These are phyloP conservation scores for Cephus nigrinus DNA, from an alignment of 2,888 invertebrate genomes.

Conservation along the genomic window DNA sequence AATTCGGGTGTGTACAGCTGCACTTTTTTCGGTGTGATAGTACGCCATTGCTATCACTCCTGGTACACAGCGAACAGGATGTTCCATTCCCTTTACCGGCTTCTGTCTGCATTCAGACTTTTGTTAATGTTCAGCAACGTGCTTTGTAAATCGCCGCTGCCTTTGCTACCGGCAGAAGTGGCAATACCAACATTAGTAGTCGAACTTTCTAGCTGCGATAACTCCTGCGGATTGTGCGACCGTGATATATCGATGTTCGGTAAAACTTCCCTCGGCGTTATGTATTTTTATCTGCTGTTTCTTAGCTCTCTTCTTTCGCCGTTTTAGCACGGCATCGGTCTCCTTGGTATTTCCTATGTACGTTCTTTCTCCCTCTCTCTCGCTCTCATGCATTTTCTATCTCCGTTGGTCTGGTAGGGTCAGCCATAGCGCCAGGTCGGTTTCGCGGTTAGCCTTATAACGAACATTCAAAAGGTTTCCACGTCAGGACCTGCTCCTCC, in stretches of 20 bases:
- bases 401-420: background rate
- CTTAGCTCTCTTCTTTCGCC: conserved; percentile 16
- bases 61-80: background rate
- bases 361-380: conserved; percentile 14
- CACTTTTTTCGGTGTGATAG: background rate
- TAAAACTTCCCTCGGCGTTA: background rate
- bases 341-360: background rate
- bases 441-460: conserved; percentile 33
- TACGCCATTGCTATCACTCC: background rate
- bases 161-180: background rate
- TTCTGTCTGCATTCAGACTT: background rate
- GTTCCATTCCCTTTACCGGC: background rate
- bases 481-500: conserved; percentile 29
- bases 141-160: background rate
- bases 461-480: conserved; percentile 39
- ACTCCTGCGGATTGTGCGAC: background rate
- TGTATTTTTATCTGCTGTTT: background rate
- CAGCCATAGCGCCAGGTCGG: conserved; percentile 24
- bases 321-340: background rate
- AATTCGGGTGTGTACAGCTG: background rate
- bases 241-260: background rate
- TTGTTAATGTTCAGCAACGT: background rate
- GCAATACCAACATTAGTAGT: background rate
- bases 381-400: conserved; percentile 2
- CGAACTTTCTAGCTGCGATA: background rate